Evolutionary conservation across 1,140 invertebrate genomes (phyloP), one percentile per base, ranked within the genome.

Genomic region (Musca vetustissima): DNA sequence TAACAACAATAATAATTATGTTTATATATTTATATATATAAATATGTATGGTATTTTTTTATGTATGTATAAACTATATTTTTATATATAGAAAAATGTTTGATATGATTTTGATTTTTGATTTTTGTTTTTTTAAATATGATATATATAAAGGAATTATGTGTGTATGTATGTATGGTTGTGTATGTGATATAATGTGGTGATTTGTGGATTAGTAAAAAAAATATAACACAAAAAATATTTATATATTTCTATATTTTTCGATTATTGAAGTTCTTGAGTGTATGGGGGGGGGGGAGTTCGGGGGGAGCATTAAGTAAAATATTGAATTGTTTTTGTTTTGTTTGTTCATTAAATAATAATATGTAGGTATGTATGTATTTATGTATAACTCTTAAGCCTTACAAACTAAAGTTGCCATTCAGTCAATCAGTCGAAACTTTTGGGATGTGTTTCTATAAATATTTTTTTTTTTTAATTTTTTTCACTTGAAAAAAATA

Each of bases 391-490:
- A 24, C 25, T 25, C 25, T 59, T 25, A 59, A 59, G 19, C 15
- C 19, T 28, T 55, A 53, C 11, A 28, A 55, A 50, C 55, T 32
- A 66, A 67, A 68, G 47, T 76, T 77, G 76, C 78, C 78, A 80
- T 80, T 80, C 78, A 80, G 78, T 80, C 78, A 80, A 80, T 80
- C 78, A 80, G 78, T 80, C 75, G 78, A 80, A 80, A 80, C 78
- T 75, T 77, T 80, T 74, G 78, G 78, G 70, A 71, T 71, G 70
- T 71, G 70, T 71, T 69, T 71, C 66, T 70, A 52, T 66, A 25
- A 43, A 67, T 49, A 25, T 50, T 55, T 55, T 36, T 61, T 19
- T 36, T 36, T 36, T 36, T n/a, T n/a, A n/a, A 21, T 61, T 43
- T 3, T n/a, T 57, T 25, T 6, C 7, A 59, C n/a, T n/a, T n/a